phyloP scores from a whole-genome alignment of 2,797 vertebrate genomes.

The Labroides dimidiatus region DNA sequence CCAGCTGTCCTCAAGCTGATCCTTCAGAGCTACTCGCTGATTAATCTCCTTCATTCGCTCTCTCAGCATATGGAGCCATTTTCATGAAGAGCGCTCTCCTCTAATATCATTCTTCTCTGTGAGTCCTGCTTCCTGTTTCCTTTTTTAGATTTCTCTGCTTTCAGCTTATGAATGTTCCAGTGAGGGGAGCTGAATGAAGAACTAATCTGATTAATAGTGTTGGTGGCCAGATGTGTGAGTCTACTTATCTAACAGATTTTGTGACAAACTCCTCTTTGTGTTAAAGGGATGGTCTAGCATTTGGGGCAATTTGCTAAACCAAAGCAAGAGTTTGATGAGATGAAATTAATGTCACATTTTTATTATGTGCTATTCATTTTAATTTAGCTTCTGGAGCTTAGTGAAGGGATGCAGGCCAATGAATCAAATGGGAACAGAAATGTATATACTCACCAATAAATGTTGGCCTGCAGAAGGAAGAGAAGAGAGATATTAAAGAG shows the following conservation, averaged over 20 bases:
- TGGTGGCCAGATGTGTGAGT: constrained; percentile 52
- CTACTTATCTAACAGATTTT: constrained; percentile 38
- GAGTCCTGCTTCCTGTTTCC: constrained; percentile 44
- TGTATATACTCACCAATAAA: no score
- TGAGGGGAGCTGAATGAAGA: constrained; percentile 57
- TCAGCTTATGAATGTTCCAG: constrained; percentile 41
- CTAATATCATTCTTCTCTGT: constrained; percentile 50
- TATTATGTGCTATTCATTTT: no score
- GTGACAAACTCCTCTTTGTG: constrained; percentile 5
- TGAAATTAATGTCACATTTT: background rate
- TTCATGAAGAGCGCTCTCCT: constrained; percentile 61
- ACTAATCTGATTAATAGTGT: constrained; percentile 57
- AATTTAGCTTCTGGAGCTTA: no score
- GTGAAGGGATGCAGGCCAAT: no score
- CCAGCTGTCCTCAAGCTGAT: constrained; percentile 26
- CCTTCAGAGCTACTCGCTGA: constrained; percentile 43
- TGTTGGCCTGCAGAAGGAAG: no score
- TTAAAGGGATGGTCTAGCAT: background rate
- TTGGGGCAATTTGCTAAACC: background rate
- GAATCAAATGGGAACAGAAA: no score
- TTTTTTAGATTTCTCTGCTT: constrained; percentile 52
- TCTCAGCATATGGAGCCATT: constrained; percentile 51
- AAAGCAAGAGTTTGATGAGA: constrained; percentile 8
- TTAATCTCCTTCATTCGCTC: constrained; percentile 61
- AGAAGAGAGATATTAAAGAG: no score